Base-by-base conservation (phyloP, 2,797 vertebrate genomes). In the Streptopelia turtur region DNA sequence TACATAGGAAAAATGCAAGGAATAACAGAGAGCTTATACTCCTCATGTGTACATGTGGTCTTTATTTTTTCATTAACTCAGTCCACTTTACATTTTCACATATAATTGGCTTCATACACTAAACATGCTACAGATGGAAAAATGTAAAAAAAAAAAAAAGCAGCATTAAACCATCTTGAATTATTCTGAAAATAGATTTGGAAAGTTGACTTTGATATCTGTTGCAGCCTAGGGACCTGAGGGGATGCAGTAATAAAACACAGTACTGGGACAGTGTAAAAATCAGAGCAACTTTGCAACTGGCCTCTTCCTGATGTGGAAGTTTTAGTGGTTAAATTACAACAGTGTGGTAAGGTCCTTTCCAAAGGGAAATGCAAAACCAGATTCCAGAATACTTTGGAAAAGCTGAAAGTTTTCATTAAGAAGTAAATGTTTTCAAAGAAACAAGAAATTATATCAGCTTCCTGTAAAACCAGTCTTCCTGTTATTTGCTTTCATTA, bases 121-220 rank as follows among this genome's bases (percentile, higher is more conserved):
- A 69, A 91, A 81, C 0, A 3, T 72, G 17, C 5, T 72, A 69
- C 33, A 86, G 77, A 89, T 5, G 25, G 71, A 87, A 87, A 87
- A 93, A 75, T 66, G 11, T 25, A 12, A 52, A 37, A 50, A 61
- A 84, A 61, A 84, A 10, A 9, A 21, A 63, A 35, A 16, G 5
- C 21, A 20, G 55, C 18, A 84, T 53, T 52, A 88, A 93, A 78
- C 1, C 28, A 90, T n/a, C 33, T 84, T 95, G 66, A 93, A 57
- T 94, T 93, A 74, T 79, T 91, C 31, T 60, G 90, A 91, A 97
- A 94, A 90, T 94, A 87, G 16, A 87, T 82, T 83, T 94, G 49
- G 59, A 94, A 93, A 87, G 35, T 35, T 89, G 43, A 85, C 74
- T 85, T 95, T 94, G 71, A 83, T 75, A 95, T 66, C 65, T 66